A percentile compares a stretch with the other conserved stretches of the same genome.
Evolutionary conservation across 1,140 invertebrate genomes (phyloP).

Genomic region (Onthophagus taurus): DNA sequence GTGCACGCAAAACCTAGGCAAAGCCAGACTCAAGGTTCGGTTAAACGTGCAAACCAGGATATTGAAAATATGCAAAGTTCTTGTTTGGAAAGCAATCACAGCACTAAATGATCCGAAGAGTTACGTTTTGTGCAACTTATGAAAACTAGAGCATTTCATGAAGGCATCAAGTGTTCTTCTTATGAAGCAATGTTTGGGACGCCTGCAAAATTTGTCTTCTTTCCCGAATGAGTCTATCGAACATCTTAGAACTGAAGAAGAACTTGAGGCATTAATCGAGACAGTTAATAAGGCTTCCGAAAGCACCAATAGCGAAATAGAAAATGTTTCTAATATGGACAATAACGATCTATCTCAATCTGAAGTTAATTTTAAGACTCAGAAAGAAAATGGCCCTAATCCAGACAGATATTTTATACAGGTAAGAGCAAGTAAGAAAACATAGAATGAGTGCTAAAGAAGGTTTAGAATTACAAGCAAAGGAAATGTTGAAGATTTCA

Average conservation of each 20-base stretch:
- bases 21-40: constrained; percentile 23
- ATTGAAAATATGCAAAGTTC: constrained; percentile 33
- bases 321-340: constrained; percentile 5
- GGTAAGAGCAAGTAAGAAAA: constrained; percentile 8
- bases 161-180: constrained; percentile 24
- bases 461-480: constrained; percentile 10
- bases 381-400: background rate
- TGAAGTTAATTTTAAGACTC: constrained; percentile 3
- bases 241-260: constrained; percentile 13
- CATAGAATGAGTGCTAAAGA: constrained; percentile 6
- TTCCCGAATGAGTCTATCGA: background rate
- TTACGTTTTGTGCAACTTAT: constrained; percentile 28
- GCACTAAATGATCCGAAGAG: constrained; percentile 27
- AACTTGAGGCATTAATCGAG: constrained; percentile 3
- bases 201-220: constrained; percentile 5
- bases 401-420: constrained; percentile 1
- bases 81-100: constrained; percentile 29
- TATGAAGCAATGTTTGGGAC: constrained; percentile 28
- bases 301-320: constrained; percentile 3
- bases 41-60: constrained; percentile 31
- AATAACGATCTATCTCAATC: constrained; percentile 5
- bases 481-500: constrained; percentile 7
- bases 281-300: constrained; percentile 8
- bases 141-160: constrained; percentile 27
- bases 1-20: constrained; percentile 19